Base-by-base conservation (phyloP, 37 sponge, comb jelly and placozoan species). In the Theonella swinhoei region DNA sequence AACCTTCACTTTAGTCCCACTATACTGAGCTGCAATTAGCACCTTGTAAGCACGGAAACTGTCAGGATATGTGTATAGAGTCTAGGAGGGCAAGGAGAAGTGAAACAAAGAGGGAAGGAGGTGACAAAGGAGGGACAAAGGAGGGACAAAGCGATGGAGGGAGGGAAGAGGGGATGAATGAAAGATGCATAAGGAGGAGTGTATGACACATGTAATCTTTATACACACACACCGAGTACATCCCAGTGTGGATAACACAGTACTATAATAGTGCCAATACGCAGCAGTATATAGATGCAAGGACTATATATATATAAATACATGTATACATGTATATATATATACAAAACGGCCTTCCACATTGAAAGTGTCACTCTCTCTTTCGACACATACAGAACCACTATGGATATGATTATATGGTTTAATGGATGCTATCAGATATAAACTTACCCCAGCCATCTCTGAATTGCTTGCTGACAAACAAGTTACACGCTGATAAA, bases 31-130 rank as follows among this genome's bases (percentile, higher is more conserved):
- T 39, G 97, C 95, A 33, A 97, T 94, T 30, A 94, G 75, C 5
- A 86, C 79, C 86, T 97, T 97, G 72, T 74, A 62, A 7, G 93
- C 93, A 14, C 95, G 77, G 39, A 94, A 92, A 78, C 87, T 94
- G 23, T 97, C 94, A 30, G 93, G 93, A 70, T 94, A 94, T 0
- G 97, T 94, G 83, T 97, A 97, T 60, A 97, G 85, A 37, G 88
- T 92, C 96, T 95, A 42, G 69, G n/a, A n/a, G n/a, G n/a, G n/a
- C n/a, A n/a, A n/a, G 4, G 35, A 3, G 3, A 81, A 20, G 61
- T n/a, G 24, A 24, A 66, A 66, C 17, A 67, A 40, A 28, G 63
- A 82, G 4, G 26, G 64, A 36, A 67, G 31, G 67, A 30, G 30
- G 28, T 31, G 2, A 58, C 17, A 70, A 8, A 3, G 17, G 54